phyloP scores from a whole-genome alignment of 1,140 invertebrate species.

The Drosophila nasuta region DNA sequence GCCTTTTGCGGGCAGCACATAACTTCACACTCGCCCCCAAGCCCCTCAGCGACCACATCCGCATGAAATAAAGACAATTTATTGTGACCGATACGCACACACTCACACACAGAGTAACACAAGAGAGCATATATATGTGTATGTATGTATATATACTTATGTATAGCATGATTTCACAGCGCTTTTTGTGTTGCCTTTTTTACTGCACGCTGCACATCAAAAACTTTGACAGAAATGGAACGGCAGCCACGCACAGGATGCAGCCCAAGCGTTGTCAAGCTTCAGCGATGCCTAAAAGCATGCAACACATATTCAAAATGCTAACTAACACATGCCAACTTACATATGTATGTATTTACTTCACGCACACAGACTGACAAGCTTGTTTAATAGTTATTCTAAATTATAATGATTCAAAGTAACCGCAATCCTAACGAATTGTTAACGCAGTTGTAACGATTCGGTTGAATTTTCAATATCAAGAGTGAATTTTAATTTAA shows the following conservation, averaged over 20 bases:
- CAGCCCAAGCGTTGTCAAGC: slow-evolving; percentile 28
- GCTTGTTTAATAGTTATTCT: not conserved
- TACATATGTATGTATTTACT: not conserved
- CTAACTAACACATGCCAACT: slow-evolving; percentile 24
- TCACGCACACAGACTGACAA: not conserved
- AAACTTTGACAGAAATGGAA: slow-evolving; percentile 77
- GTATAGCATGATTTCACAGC: slow-evolving; percentile 50
- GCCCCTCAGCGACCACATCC: slow-evolving; percentile 51
- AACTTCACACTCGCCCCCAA: slow-evolving; percentile 20
- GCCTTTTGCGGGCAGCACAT: slow-evolving; percentile 50
- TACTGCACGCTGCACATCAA: slow-evolving; percentile 60
- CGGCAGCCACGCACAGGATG: slow-evolving; percentile 65
- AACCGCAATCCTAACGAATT: not conserved
- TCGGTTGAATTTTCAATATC: not conserved
- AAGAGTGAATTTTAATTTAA: too few species aligned
- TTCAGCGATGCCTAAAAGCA: slow-evolving; percentile 39
- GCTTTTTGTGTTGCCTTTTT: slow-evolving; percentile 51
- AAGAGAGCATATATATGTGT: not conserved
- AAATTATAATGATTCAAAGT: slow-evolving; percentile 22
- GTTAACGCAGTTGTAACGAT: not conserved
- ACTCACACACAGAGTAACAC: slow-evolving; percentile 19
- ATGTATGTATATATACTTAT: slow-evolving; percentile 36
- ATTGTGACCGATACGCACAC: slow-evolving; percentile 72
- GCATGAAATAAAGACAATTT: slow-evolving; percentile 76
- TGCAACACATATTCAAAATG: slow-evolving; percentile 51